phyloP scores from a whole-genome alignment of 2,797 vertebrate species.

The Poliocrania exsul region DNA sequence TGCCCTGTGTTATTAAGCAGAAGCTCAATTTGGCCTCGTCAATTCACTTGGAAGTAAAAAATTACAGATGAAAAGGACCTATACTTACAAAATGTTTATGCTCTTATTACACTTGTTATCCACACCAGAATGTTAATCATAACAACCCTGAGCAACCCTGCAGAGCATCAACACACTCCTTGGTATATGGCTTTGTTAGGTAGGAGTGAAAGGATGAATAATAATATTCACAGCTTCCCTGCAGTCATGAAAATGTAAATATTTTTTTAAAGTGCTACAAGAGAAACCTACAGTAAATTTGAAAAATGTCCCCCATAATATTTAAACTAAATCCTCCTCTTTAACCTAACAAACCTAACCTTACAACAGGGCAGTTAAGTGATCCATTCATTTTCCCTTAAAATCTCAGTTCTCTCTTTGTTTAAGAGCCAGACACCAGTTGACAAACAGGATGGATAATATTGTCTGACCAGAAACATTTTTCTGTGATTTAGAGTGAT shows the following conservation, averaged over 20 bases:
- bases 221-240: conserved; percentile 57
- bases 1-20: not conserved
- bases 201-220: conserved; percentile 35
- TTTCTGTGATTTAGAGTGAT: not conserved
- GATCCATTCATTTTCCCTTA: conserved; percentile 65
- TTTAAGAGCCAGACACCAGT: conserved; percentile 35
- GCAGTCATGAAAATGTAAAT: conserved; percentile 69
- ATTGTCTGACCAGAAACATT: not conserved
- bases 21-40: not conserved
- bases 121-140: conserved; percentile 44
- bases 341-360: conserved; percentile 69
- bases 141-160: conserved; percentile 41
- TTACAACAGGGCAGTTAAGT: conserved; percentile 62
- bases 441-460: conserved; percentile 40
- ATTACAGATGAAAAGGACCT: conserved; percentile 4
- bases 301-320: conserved; percentile 71
- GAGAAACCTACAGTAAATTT: conserved; percentile 74
- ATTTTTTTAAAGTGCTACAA: conserved; percentile 71
- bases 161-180: not conserved
- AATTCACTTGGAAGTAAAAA: conserved; percentile 4
- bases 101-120: conserved; percentile 53
- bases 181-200: not conserved
- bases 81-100: conserved; percentile 64
- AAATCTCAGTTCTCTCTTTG: conserved; percentile 55
- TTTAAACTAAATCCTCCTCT: conserved; percentile 70